Evolutionary conservation across 2,888 invertebrate species (phyloP), one percentile per base, ranked within the genome.

Genomic region (Melanargia galathea): DNA sequence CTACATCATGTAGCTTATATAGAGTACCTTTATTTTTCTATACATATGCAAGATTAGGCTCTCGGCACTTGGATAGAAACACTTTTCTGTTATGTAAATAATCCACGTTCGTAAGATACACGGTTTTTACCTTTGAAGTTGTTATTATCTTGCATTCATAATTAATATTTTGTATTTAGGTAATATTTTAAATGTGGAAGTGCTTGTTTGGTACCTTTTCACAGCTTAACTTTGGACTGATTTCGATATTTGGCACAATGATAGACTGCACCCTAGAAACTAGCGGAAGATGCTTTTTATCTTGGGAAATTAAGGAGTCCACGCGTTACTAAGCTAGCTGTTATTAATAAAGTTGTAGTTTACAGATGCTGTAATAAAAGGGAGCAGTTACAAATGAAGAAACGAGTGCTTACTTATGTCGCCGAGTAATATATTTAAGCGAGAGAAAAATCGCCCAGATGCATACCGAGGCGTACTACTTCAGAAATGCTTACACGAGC

Each of bases 391-490:
- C 60, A 40, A 54, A 63, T 63, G 49, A 24, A 61, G 46, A 64
- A 51, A 59, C 45, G 79, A 76, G 77, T 77, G 74, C 73, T 75
- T 75, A 79, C 81, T 82, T 83, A 79, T 79, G 79, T 80, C 77
- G 40, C 13, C 24, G 16, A 35, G 49, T 61, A 66, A 63, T 61
- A 58, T 59, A 38, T 61, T 66, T 64, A 51, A 52, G 63, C 58
- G 61, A 62, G 61, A 58, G 61, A 70, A 73, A 73, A 73, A 65
- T 68, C 71, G 61, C 68, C 71, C 72, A 75, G 69, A 73, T 75
- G 73, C 60, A 66, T 58, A 64, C 62, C 66, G 70, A 65, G 72
- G 67, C 70, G 69, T 72, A 68, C 72, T 77, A 74, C 77, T 81
- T 75, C 73, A 80, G 74, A 75, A 82, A 78, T 71, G 72, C 74